Evolutionary conservation across 2,113 vertebrate genomes (phyloP).

Genomic region (Gallinago undulata): DNA sequence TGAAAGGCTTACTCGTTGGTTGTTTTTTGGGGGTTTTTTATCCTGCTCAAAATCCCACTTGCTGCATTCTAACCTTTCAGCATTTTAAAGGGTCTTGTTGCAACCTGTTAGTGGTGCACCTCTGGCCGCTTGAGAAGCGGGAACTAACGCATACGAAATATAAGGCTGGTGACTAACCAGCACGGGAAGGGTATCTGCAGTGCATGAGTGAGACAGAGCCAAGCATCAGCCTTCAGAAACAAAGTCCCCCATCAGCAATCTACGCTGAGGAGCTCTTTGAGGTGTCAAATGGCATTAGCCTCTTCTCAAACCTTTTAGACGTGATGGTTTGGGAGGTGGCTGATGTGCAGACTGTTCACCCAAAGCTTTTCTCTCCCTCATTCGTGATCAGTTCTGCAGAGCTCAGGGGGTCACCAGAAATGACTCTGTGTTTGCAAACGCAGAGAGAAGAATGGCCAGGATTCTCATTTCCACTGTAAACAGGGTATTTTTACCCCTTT

Average conservation of each 20-base stretch:
- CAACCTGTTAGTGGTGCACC: neutral
- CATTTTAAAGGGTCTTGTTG: neutral
- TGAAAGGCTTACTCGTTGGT: neutral
- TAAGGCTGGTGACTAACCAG: neutral
- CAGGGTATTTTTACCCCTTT: neutral
- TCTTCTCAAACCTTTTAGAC: neutral
- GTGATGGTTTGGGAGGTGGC: neutral
- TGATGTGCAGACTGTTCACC: neutral
- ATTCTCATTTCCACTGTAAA: neutral
- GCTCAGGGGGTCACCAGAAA: neutral
- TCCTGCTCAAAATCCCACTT: neutral
- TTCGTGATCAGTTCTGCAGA: neutral
- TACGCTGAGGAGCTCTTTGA: neutral
- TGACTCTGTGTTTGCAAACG: neutral
- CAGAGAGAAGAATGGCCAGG: neutral
- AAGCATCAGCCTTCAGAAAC: neutral
- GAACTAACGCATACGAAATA: neutral
- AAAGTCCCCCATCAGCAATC: neutral
- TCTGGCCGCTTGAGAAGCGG: neutral
- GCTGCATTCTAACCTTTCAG: neutral
- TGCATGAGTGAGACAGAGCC: neutral
- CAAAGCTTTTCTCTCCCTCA: neutral
- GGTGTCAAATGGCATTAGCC: neutral
- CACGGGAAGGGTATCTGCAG: neutral
- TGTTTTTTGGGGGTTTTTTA: neutral